Evolutionary conservation across 2,113 vertebrate genomes (phyloP), one percentile per base, ranked within the genome.

Genomic region (Strigops habroptila): DNA sequence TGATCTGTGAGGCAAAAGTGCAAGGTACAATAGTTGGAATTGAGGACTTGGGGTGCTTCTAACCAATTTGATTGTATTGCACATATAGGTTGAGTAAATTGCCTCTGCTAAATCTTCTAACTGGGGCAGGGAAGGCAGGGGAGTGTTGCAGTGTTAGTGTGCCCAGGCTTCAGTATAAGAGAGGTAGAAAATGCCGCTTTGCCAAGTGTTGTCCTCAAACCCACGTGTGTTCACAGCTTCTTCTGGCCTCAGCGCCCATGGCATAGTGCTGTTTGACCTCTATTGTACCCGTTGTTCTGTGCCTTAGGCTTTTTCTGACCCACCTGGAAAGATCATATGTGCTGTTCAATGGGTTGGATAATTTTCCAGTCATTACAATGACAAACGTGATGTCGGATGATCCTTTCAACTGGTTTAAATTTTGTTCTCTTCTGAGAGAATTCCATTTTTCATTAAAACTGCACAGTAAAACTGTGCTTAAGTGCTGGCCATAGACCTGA

Each of bases 261-360:
- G 11, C 27, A 16, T 7, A 15, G 43, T 4, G 48, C 35, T 83
- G 15, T 65, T 48, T 88, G 92, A 86, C 74, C 80, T 71, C 69
- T 41, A 1, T 31, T 37, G 35, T 64, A 27, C 44, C 59, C 88
- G 77, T 84, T 70, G 52, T 33, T 94, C 48, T 51, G 18, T 76
- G 80, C 95, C 92, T 86, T 79, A 69, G 80, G 95, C 88, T 75
- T 44, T 30, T 81, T 82, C 22, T 91, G 91, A 96, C 91, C 95
- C 74, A 91, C 59, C 63, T 87, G 57, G 71, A 86, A 86, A 86
- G 79, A 55, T 8, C 2, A 2, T 28, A 25, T 30, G 8, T 49
- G 49, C 65, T 43, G 74, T 71, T 75, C 22, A 23, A 21, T 0
- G 11, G 39, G 19, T 16, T 81, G 43, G 51, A 35, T 71, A 22